phyloP scores from a whole-genome alignment of 1,140 invertebrate genomes.

The Halictus rubicundus region DNA sequence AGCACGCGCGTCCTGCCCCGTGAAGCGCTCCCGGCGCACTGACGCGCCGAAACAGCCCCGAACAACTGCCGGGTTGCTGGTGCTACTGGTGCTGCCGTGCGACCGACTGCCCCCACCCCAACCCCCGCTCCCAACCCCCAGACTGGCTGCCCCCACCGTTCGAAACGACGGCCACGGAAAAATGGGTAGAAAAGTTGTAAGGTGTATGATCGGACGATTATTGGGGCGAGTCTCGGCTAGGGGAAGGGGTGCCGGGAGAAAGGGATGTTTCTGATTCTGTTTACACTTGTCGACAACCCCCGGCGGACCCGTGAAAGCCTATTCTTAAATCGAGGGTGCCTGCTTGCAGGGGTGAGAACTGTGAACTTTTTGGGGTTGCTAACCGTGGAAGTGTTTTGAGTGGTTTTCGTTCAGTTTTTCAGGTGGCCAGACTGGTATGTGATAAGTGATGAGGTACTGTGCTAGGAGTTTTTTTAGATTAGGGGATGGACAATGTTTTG shows the following conservation, averaged over 20 bases:
- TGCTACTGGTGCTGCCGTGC: conserved; percentile 16
- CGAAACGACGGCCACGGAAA: conserved; percentile 2
- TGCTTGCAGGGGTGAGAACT: no score
- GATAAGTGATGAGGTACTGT: no score
- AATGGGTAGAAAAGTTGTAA: conserved; percentile 39
- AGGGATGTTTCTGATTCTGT: conserved; percentile 30
- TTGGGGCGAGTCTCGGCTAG: background rate
- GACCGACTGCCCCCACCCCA: background rate
- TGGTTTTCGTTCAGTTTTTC: no score
- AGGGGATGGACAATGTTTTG: no score
- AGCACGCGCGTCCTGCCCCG: conserved; percentile 17
- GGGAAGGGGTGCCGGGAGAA: background rate
- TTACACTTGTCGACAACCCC: background rate
- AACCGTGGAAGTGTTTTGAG: no score
- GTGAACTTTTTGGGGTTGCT: no score
- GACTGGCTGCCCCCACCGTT: no score
- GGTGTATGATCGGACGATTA: conserved; percentile 39
- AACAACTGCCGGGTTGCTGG: conserved; percentile 28
- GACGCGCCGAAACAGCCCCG: conserved; percentile 20
- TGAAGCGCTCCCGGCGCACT: conserved; percentile 28
- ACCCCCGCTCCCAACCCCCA: background rate
- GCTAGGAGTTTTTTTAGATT: no score
- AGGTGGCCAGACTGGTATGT: no score
- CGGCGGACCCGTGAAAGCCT: no score
- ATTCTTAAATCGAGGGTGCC: no score